Percentiles rank a stretch among this genome's conserved stretches.
These are phyloP conservation scores for Raja brachyura DNA, from an alignment of 2,113 vertebrate genomes.

Conservation along the genomic window DNA sequence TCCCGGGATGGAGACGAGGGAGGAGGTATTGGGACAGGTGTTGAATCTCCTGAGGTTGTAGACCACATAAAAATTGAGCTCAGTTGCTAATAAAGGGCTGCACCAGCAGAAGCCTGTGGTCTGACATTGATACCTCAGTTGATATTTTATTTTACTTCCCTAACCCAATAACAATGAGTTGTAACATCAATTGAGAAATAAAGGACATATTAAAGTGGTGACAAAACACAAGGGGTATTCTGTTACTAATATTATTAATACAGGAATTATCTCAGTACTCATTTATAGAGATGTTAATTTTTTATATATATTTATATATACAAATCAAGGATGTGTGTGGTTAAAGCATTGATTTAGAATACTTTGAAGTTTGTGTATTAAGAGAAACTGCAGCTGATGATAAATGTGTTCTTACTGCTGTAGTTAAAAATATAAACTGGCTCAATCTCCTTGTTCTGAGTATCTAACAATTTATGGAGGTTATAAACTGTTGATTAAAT, in stretches of 20 bases:
- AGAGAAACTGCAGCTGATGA: no score
- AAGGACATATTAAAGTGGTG: background rate
- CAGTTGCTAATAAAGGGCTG: background rate
- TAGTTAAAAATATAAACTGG: background rate
- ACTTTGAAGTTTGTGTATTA: background rate
- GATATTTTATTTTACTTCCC: background rate
- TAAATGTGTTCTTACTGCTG: background rate
- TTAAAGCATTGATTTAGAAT: background rate
- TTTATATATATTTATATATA: background rate
- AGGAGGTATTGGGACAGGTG: no score
- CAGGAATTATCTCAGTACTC: background rate
- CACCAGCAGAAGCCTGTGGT: background rate
- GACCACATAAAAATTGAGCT: background rate
- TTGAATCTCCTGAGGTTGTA: no score
- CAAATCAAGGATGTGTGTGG: background rate
- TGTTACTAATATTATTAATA: background rate
- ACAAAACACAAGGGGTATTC: background rate
- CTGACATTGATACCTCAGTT: background rate
- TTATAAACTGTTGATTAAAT: no score
- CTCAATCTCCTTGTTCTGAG: background rate
- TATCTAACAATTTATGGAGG: background rate
- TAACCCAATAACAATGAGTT: no score
- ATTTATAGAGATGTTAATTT: background rate
- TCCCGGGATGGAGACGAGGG: no score
- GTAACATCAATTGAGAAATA: no score